Conservation (phyloP, 2,797 vertebrate species). For the Chiroxiphia lanceolata region DNA sequence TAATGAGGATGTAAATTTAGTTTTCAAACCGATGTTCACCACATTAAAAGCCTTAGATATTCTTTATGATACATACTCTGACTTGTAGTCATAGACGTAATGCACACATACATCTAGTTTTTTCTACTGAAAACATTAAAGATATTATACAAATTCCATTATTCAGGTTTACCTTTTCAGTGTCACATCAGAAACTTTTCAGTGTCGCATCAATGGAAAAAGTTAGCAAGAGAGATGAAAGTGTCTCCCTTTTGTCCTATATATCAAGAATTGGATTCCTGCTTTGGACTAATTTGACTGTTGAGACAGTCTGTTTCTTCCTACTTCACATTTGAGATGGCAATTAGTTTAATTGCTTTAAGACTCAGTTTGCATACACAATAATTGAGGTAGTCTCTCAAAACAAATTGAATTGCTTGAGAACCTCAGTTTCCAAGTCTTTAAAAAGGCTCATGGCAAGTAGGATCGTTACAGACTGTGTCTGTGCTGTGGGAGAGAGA, state of each 20-base stretch:
- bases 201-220: background rate
- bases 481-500: background rate
- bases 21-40: background rate
- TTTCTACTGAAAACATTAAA: background rate
- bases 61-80: background rate
- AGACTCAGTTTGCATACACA: background rate
- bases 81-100: background rate
- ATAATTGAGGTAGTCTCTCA: background rate
- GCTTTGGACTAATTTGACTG: background rate
- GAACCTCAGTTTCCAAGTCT: background rate
- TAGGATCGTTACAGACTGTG: background rate
- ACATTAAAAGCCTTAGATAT: background rate
- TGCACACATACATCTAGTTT: background rate
- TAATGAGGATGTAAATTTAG: background rate
- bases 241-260: rapidly evolving
- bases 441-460: background rate
- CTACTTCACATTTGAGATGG: background rate
- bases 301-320: background rate
- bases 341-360: background rate
- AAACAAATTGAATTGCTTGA: background rate
- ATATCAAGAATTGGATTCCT: background rate
- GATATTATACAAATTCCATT: background rate
- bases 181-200: background rate
- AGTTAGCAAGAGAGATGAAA: background rate
- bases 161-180: background rate